These are phyloP conservation scores for Aplysina aerophoba DNA, from an alignment of 37 sponge, comb jelly and placozoan species.

Conservation along the genomic window DNA sequence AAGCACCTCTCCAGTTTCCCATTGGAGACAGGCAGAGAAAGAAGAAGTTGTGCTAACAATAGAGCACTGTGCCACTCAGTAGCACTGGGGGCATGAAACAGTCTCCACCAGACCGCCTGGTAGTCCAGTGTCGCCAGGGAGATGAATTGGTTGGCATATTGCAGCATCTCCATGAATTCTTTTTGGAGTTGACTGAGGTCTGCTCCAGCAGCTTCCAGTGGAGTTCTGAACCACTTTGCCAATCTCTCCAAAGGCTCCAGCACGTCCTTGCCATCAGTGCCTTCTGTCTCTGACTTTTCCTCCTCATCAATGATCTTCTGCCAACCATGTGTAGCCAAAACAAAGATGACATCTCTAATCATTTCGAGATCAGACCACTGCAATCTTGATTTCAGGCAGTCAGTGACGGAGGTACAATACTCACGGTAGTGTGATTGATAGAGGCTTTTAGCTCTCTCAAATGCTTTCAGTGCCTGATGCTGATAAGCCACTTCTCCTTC, in stretches of 20 bases:
- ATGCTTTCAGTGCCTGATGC: slow-evolving; percentile 7
- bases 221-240: slow-evolving; percentile 1
- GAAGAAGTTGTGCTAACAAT: background rate
- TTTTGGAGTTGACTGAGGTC: background rate
- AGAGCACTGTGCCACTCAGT: slow-evolving; percentile 37
- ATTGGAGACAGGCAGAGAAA: slow-evolving; percentile 39
- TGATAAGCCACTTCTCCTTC: slow-evolving; percentile 20
- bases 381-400: slow-evolving; percentile 18
- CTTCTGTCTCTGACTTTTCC: background rate
- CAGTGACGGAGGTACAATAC: slow-evolving; percentile 18
- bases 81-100: slow-evolving; percentile 46
- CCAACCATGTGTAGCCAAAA: slow-evolving; percentile 35
- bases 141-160: slow-evolving; percentile 20
- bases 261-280: slow-evolving; percentile 10
- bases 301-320: no score
- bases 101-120: slow-evolving; percentile 47
- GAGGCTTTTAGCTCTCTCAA: slow-evolving; percentile 9
- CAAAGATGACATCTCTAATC: slow-evolving; percentile 28
- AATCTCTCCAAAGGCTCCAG: slow-evolving; percentile 10
- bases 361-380: slow-evolving; percentile 37
- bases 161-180: slow-evolving; percentile 2
- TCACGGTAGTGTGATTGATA: slow-evolving; percentile 24
- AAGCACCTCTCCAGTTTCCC: slow-evolving; percentile 42
- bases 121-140: slow-evolving; percentile 34
- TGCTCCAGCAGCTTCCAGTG: slow-evolving; percentile 36